Conservation (phyloP, 1,140 invertebrate species). For the Drosophila ironensis region DNA sequence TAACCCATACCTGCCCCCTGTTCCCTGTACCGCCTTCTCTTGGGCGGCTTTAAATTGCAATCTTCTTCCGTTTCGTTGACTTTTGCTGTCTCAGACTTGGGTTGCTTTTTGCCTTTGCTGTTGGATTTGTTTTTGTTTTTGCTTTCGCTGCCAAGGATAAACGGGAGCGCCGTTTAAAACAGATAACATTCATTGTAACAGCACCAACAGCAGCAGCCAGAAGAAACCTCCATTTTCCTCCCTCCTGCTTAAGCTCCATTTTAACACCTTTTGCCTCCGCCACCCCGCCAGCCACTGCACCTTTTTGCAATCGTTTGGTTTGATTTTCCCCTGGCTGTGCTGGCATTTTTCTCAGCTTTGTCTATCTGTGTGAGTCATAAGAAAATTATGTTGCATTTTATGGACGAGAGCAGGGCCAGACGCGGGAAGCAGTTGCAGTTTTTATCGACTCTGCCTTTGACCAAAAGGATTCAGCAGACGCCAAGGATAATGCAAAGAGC, state of each 20-base stretch:
- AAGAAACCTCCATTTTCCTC: too few species aligned
- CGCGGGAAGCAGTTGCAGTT: slow-evolving; percentile 55
- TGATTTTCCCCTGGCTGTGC: slow-evolving; percentile 11
- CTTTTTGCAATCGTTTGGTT: slow-evolving; percentile 22
- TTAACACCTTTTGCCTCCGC: background rate
- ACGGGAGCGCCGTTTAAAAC: slow-evolving; percentile 69
- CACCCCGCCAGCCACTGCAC: background rate
- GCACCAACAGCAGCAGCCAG: slow-evolving; percentile 3
- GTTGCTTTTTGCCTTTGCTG: too few species aligned
- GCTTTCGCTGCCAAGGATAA: slow-evolving; percentile 46
- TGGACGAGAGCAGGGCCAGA: slow-evolving; percentile 31
- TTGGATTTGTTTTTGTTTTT: too few species aligned
- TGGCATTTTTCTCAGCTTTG: slow-evolving; percentile 7
- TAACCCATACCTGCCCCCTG: slow-evolving; percentile 4
- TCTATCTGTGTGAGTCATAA: slow-evolving; percentile 68
- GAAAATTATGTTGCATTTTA: slow-evolving; percentile 80
- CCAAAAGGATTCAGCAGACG: slow-evolving; percentile 37
- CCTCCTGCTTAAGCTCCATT: background rate
- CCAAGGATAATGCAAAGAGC: slow-evolving; percentile 17
- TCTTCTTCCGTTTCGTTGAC: slow-evolving; percentile 77
- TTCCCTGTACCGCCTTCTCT: background rate
- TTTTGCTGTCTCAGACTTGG: slow-evolving; percentile 60
- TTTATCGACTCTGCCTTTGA: slow-evolving; percentile 55
- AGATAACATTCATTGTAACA: slow-evolving; percentile 78
- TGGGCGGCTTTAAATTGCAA: slow-evolving; percentile 73